Evolutionary conservation across 64 coral and sea anemone genomes (phyloP), one percentile per base, ranked within the genome.

Genomic region (Montipora efflorescens): DNA sequence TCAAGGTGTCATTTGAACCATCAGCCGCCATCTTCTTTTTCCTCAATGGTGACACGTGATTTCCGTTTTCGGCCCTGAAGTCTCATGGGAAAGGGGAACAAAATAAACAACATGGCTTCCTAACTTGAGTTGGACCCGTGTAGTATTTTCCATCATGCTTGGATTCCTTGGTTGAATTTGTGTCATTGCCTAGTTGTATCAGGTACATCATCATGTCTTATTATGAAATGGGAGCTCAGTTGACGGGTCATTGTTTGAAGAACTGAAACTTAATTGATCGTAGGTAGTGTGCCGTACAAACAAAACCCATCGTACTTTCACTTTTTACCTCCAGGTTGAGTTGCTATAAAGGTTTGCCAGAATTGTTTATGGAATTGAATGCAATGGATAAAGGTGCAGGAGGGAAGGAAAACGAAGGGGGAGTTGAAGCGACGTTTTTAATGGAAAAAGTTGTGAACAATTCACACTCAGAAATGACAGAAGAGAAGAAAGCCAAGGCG

Each of bases 11-110:
- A 86, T 86, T 69, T 86, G 43, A 5, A 21, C 58, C 0, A 21
- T n/a, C 12, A 28, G 43, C 93, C 83, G 89, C 95, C 95, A 97
- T 97, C 16, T 92, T 97, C 51, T 92, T 84, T 75, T 14, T 62
- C 43, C 47, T 45, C 4, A 8, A 44, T 23, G 44, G 48, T 28
- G 7, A 72, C 83, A 87, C 73, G 81, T 86, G 81, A 80, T 75
- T 79, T 78, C 74, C 76, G 90, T 51, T 7, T 74, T 25, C 3
- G 13, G 12, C 48, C 14, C 15, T 22, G 13, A 55, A 47, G 58
- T 47, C 57, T 52, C 52, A 47, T 59, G 72, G 70, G 87, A 76
- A 59, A 28, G n/a, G 18, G 8, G 48, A 89, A 57, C 45, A 89
- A 89, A 89, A 77, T 22, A 76, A 89, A 89, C 46, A 10, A 77